Base-by-base conservation (phyloP, 2,888 invertebrate species). In the Thecocarcelia acutangulata region DNA sequence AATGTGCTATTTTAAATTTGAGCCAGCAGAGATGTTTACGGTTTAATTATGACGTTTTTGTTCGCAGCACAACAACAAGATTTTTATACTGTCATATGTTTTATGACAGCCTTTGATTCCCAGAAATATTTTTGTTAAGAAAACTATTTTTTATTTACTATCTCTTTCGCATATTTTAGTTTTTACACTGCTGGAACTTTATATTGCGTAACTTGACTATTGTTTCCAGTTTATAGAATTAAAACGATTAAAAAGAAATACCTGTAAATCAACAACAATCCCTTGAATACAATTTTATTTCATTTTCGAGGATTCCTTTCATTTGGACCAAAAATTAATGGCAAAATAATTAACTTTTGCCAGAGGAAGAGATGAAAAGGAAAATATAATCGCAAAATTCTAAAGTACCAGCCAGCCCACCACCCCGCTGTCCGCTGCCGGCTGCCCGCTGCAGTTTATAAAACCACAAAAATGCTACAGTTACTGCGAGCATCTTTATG, bases 311-410 rank as follows among this genome's bases (percentile, higher is more conserved):
- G 66, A 73, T 82, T 73, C 58, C 28, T 81, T 81, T 74, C 70
- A 78, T 75, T 78, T 75, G 54, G 54, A 75, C 74, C 69, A 66
- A 61, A 74, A 82, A 82, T 82, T 82, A 82, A 82, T 78, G 78
- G 82, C 46, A 33, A 82, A 70, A 82, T 82, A 82, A 82, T 82
- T 82, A 82, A 82, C 82, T 82, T 77, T 78, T 82, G 70, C 81
- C 52, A 68, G 54, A 33, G 48, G 66, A 72, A 72, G 48, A 28
- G 42, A 56, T 12, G 21, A 69, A 68, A 59, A 54, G 9, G 21
- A 13, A 48, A 24, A 15, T n/a, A 33, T 9, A 33, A 33, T 33
- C 9, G 19, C 13, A 9, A 42, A 59, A 61, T n/a, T n/a, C 50
- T 28, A 21, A 61, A 50, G 54, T 37, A 8, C 12, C 24, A 42